These are phyloP conservation scores for Quadroppia sp. DNA, from an alignment of 2,888 invertebrate genomes.

Conservation along the genomic window DNA sequence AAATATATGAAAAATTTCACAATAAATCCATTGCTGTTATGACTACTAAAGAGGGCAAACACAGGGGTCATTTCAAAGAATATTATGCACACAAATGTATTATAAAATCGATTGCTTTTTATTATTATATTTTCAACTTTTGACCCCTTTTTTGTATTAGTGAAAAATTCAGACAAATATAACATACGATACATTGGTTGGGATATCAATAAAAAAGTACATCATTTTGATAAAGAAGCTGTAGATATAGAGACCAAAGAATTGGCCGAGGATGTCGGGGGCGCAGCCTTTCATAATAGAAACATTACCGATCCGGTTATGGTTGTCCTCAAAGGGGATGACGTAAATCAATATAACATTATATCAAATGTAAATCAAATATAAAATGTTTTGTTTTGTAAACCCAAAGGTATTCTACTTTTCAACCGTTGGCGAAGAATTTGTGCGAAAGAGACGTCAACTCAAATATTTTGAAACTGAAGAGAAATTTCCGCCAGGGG, in stretches of 20 bases:
- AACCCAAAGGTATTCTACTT: conserved; percentile 8
- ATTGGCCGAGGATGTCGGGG: neutral
- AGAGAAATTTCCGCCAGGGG: neutral
- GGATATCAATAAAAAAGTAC: neutral
- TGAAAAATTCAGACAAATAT: neutral
- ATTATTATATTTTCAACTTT: too few relatives aligned
- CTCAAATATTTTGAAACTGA: neutral
- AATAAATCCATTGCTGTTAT: neutral
- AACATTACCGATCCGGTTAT: conserved; percentile 12
- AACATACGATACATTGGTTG: neutral
- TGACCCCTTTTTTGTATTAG: neutral
- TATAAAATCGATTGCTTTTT: too few relatives aligned
- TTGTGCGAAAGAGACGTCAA: conserved; percentile 7
- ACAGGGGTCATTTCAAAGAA: neutral
- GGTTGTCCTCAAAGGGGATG: conserved; percentile 7
- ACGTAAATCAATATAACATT: neutral
- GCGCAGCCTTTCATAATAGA: neutral
- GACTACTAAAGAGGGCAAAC: neutral
- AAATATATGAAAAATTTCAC: neutral
- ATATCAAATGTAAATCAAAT: neutral
- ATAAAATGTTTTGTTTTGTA: neutral
- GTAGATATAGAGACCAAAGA: neutral
- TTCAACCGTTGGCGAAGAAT: neutral
- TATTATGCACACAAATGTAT: neutral
- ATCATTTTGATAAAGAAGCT: neutral